Percentiles rank a stretch among this genome's conserved stretches.
phyloP scores from a whole-genome alignment of 2,888 invertebrate genomes.

The Tenthredo livida region DNA sequence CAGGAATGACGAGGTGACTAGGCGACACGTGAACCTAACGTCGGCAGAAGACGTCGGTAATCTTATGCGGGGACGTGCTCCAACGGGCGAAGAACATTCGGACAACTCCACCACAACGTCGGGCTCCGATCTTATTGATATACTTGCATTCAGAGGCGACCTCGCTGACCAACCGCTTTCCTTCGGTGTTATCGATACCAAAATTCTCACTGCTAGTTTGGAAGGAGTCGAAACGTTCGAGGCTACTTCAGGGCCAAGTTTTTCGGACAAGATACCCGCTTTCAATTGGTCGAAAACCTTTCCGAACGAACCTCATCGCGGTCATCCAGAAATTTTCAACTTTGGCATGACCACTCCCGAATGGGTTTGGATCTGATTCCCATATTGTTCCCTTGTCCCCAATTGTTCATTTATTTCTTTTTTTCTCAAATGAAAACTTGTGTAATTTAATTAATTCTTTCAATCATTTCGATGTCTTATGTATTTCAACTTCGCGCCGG shows the following conservation, averaged over 20 bases:
- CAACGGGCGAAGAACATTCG: neutral
- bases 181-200: conserved; percentile 81
- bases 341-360: conserved; percentile 82
- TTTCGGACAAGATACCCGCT: conserved; percentile 77
- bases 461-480: neutral
- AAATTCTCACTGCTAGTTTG: conserved; percentile 79
- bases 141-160: conserved; percentile 71
- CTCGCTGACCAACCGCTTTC: conserved; percentile 72
- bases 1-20: conserved; percentile 54
- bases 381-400: neutral
- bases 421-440: conserved; percentile 3
- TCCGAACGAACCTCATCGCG: conserved; percentile 82
- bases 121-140: neutral
- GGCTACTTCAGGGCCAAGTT: conserved; percentile 74
- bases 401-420: neutral
- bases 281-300: conserved; percentile 89
- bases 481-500: neutral
- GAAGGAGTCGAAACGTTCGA: conserved; percentile 70
- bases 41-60: conserved; percentile 80
- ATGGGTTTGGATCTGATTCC: conserved; percentile 81
- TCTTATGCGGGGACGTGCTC: conserved; percentile 79
- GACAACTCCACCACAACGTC: neutral
- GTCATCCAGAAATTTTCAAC: conserved; percentile 88
- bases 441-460: conserved; percentile 18
- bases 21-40: conserved; percentile 78